Conservation (phyloP, 2,888 invertebrate species). For the Drosophila neutralis region DNA sequence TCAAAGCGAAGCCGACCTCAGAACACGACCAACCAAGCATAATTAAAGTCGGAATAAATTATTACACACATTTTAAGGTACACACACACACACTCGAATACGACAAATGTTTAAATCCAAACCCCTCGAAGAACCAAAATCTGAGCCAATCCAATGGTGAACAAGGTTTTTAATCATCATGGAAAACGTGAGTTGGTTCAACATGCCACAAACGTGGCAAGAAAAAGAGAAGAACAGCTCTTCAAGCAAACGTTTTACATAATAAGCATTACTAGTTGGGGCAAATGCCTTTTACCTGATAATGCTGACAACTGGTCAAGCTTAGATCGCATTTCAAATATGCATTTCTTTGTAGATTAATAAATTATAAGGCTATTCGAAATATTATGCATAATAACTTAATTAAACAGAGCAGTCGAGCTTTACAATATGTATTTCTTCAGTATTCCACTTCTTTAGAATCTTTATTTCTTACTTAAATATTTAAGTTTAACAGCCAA, state of each 20-base stretch:
- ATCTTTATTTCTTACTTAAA: not conserved
- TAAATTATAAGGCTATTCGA: not conserved
- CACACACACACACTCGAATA: conserved; percentile 30
- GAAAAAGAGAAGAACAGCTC: conserved; percentile 13
- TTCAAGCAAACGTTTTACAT: conserved; percentile 1
- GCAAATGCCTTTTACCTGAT: not conserved
- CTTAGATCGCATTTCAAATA: not conserved
- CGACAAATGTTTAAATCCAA: conserved; percentile 55
- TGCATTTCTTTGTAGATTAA: not conserved
- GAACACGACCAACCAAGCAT: conserved; percentile 55
- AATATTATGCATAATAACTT: not conserved
- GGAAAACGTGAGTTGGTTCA: conserved; percentile 43
- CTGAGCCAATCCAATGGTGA: conserved; percentile 24
- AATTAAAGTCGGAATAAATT: conserved; percentile 79
- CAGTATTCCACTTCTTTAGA: not conserved
- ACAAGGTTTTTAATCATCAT: conserved; percentile 44
- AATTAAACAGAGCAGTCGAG: not conserved
- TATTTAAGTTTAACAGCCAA: not conserved
- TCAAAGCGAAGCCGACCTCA: conserved; percentile 44
- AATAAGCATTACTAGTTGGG: not conserved
- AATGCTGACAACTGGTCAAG: not conserved
- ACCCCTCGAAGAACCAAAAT: conserved; percentile 11
- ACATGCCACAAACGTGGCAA: conserved; percentile 39
- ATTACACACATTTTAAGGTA: conserved; percentile 67
- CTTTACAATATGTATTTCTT: rapidly evolving